Evolutionary conservation across 2,797 vertebrate genomes (phyloP).

Genomic region (Thunnus albacares): DNA sequence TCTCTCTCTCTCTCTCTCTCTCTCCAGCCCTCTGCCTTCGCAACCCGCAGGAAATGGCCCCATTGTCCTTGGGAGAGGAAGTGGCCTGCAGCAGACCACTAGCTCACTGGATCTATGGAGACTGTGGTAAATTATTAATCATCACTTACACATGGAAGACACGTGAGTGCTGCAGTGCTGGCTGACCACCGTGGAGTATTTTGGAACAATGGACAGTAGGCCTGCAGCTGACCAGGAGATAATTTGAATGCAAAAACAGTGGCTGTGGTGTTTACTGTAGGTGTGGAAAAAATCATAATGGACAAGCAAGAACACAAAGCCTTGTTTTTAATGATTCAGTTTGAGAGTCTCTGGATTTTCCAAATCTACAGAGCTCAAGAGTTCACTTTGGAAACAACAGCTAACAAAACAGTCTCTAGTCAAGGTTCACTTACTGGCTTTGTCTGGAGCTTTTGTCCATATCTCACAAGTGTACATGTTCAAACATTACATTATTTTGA

Average conservation of each 20-base stretch:
- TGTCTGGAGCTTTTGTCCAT: background rate
- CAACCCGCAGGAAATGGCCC: conserved; percentile 77
- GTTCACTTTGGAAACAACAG: too few species aligned
- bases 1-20: conserved; percentile 5
- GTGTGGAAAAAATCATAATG: too few species aligned
- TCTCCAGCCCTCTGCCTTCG: conserved; percentile 21
- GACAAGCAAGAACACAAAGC: background rate
- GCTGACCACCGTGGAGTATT: conserved; percentile 42
- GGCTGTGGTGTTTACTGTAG: background rate
- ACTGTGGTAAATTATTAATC: conserved; percentile 81
- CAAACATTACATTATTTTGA: background rate
- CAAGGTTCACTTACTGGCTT: background rate
- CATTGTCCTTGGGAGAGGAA: conserved; percentile 83
- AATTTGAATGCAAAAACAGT: background rate
- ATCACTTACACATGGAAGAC: conserved; percentile 64
- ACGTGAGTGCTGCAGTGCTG: conserved; percentile 33
- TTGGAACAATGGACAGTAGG: conserved; percentile 55
- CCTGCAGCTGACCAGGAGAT: conserved; percentile 12
- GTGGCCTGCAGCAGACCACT: conserved; percentile 69
- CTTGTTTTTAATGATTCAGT: background rate
- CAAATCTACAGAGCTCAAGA: background rate
- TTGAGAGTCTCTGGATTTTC: background rate
- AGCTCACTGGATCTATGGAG: conserved; percentile 64
- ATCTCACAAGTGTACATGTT: background rate
- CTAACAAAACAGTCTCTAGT: background rate